Base-by-base conservation (phyloP, 2,113 vertebrate species). In the Pollachius pollachius region DNA sequence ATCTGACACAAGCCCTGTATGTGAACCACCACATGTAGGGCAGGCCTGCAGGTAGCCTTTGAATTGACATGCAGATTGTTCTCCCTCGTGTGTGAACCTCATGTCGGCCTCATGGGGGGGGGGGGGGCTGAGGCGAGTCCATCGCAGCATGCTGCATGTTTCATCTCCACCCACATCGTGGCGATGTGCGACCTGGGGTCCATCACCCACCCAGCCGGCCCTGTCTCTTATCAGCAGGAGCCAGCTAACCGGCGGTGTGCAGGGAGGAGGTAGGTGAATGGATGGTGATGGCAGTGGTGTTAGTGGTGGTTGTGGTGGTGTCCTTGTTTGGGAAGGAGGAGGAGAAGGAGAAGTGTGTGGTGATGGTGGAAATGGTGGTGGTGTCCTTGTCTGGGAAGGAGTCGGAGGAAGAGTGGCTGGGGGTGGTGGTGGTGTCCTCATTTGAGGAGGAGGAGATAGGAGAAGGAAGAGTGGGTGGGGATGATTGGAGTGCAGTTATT, bases 131-230 rank as follows among this genome's bases (percentile, higher is more conserved):
- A 85, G 84, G 78, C 56, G 68, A 85, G 83, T 72, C 60, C 67
- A 76, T 84, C 83, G 78, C 81, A 80, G 78, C 12, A 9, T 48
- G 41, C 41, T 76, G 81, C 82, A 9, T 77, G 86, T 89, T 89
- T 89, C 84, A 85, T 90, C 87, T 85, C 85, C 89, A 84, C 88
- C 89, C 88, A 90, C 86, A 86, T 76, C 86, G 84, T 83, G 85
- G 80, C 89, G 84, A 86, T 88, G 89, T 91, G 85, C 88, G 76
- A 88, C 82, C 84, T 81, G 17, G 66, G 82, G 83, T 84, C 85
- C 82, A 80, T 72, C 82, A 81, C 89, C 89, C 88, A 84, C 85
- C 81, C 84, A 16, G 71, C 63, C 82, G 70, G 83, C 81, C 80
- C 77, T 87, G 73, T 75, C 81, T 76, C 82, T 88, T 89, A 88